These are phyloP conservation scores for Stenurella melanura DNA, from an alignment of 2,888 invertebrate species.

Conservation along the genomic window DNA sequence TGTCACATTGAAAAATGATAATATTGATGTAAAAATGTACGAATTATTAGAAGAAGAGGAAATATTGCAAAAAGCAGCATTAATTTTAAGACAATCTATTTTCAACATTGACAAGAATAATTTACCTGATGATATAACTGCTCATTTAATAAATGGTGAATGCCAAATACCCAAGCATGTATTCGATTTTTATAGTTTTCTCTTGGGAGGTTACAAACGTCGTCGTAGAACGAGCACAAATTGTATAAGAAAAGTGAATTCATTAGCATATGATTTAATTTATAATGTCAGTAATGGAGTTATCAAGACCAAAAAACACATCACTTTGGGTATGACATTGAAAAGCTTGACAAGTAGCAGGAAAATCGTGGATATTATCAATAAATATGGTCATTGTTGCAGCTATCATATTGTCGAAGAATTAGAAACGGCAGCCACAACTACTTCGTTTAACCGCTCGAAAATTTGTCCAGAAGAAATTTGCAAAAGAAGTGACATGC, in stretches of 20 bases:
- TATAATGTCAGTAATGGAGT: not conserved
- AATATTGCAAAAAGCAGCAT: slow-evolving; percentile 27
- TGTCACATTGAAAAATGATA: not conserved
- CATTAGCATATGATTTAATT: not conserved
- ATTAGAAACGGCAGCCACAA: slow-evolving; percentile 63
- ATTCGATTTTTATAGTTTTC: not conserved
- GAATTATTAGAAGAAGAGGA: slow-evolving; percentile 23
- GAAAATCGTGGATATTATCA: not conserved
- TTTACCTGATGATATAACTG: not conserved
- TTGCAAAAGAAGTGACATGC: slow-evolving; percentile 51
- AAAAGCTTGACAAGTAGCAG: not conserved
- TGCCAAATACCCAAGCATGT: not conserved
- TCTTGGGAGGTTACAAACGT: not conserved
- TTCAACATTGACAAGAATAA: not conserved
- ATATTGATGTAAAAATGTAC: slow-evolving; percentile 18
- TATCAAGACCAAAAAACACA: not conserved
- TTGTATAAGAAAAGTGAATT: not conserved
- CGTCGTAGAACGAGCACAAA: not conserved
- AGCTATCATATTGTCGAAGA: slow-evolving; percentile 57
- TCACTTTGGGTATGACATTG: no score
- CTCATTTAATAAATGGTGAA: not conserved
- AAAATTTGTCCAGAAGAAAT: slow-evolving; percentile 62
- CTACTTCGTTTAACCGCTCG: slow-evolving; percentile 32
- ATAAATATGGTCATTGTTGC: slow-evolving; percentile 7
- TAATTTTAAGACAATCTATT: slow-evolving; percentile 15